Evolutionary conservation across 2,113 vertebrate species (phyloP), one percentile per base, ranked within the genome.

Genomic region (Onychostruthus taczanowskii): DNA sequence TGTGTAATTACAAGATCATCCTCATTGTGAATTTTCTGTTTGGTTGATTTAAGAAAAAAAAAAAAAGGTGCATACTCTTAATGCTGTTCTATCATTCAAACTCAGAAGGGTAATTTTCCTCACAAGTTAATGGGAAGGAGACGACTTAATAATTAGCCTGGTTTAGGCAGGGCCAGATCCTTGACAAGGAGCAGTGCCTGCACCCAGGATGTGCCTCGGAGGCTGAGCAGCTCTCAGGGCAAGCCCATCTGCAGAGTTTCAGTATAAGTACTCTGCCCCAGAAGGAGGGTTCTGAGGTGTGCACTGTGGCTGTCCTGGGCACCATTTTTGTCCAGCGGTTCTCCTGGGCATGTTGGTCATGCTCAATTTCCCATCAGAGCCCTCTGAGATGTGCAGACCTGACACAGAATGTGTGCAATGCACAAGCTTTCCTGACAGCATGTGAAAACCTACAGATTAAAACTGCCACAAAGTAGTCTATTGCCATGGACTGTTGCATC

Each of bases 1-100:
- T 64, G 35, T 93, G 66, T 69, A 96, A 97, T 97, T 97, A 97
- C 92, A 96, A 74, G 84, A 93, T 80, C 81, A 93, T 89, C 69
- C 33, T 89, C 74, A 73, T 86, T 88, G 87, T 68, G 53, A 78
- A 82, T 89, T 95, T 79, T 82, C 67, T 64, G 69, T 95, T 79
- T 73, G 95, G 86, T 86, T 91, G 91, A 92, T 93, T 91, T 93
- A 89, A 78, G 70, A 13, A 69, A 78, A 87, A 91, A 82, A 91
- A 82, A 88, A 88, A 93, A 93, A 89, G 47, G 28, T 52, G 49
- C 55, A 58, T 61, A 49, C 10, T 84, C 75, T 70, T 62, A 94
- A 84, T 85, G 76, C 49, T 62, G 56, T 58, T 91, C 53, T 95
- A 88, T 68, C 92, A 93, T 66, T 95, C 93, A 93, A 61, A 75